A percentile compares a stretch with the other conserved stretches of the same genome.
Evolutionary conservation across 2,797 vertebrate species (phyloP).

Genomic region (Anguilla marmorata): DNA sequence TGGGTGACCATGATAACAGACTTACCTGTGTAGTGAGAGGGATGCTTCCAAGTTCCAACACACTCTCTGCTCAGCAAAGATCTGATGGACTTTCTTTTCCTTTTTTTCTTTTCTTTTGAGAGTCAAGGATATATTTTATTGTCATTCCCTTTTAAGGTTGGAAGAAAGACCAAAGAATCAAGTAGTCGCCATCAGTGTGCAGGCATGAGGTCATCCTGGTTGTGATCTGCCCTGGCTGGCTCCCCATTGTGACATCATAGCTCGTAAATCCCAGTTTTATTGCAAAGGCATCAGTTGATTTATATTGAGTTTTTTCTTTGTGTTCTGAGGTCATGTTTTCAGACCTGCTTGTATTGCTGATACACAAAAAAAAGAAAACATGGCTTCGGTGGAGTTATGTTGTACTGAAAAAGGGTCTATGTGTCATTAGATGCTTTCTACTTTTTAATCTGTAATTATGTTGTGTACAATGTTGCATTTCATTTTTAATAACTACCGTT

Average conservation of each 20-base stretch:
- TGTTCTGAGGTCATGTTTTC: background rate
- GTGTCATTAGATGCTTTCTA: background rate
- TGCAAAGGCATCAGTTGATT: background rate
- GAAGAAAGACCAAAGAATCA: background rate
- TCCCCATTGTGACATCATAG: background rate
- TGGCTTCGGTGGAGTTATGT: background rate
- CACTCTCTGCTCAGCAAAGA: background rate
- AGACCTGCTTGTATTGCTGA: background rate
- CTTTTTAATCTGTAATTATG: slow-evolving; percentile 29
- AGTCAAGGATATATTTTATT: background rate
- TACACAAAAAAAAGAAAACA: background rate
- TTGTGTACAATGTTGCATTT: slow-evolving; percentile 37
- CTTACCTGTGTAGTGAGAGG: background rate
- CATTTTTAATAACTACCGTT: slow-evolving; percentile 4
- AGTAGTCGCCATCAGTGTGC: background rate
- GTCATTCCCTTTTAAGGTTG: background rate
- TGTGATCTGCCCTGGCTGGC: background rate
- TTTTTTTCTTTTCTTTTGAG: background rate
- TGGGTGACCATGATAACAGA: background rate
- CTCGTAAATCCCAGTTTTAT: background rate
- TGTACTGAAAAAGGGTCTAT: background rate
- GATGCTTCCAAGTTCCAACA: background rate
- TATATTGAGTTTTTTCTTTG: background rate
- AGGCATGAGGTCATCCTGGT: background rate
- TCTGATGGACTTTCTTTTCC: background rate